A percentile compares a stretch with the other conserved stretches of the same genome.
Evolutionary conservation across 2,113 vertebrate genomes (phyloP).

Genomic region (Mirounga angustirostris): DNA sequence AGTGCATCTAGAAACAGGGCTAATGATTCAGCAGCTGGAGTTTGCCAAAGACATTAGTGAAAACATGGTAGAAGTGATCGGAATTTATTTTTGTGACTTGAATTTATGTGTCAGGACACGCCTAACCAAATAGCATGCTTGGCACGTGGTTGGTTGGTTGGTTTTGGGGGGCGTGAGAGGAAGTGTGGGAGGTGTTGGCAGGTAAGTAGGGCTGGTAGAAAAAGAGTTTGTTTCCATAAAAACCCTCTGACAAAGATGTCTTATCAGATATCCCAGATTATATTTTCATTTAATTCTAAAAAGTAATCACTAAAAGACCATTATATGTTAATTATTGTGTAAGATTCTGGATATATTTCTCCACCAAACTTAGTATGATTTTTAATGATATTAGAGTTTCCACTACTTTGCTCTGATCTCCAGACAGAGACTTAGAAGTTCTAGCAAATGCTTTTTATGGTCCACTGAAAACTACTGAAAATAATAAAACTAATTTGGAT

Average conservation of each 20-base stretch:
- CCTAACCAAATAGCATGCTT: background rate
- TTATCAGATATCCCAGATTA: background rate
- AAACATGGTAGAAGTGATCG: background rate
- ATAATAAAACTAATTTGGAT: background rate
- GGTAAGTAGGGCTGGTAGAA: background rate
- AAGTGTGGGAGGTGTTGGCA: background rate
- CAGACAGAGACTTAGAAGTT: background rate
- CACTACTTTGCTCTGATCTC: background rate
- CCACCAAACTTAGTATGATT: background rate
- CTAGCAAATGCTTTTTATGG: background rate
- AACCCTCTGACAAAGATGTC: background rate
- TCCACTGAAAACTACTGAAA: background rate
- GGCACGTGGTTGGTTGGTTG: background rate
- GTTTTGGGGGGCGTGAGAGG: rapidly evolving
- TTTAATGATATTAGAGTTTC: background rate
- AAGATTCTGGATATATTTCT: background rate
- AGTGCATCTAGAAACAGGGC: background rate
- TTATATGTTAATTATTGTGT: background rate
- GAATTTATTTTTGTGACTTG: constrained; percentile 1
- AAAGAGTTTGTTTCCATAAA: background rate
- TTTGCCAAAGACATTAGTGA: background rate
- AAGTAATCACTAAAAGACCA: background rate
- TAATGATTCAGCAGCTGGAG: background rate
- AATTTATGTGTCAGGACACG: background rate
- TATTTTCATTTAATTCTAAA: background rate